A percentile compares a stretch with the other conserved stretches of the same genome.
These are phyloP conservation scores for Varroa destructor DNA, from an alignment of 1,140 invertebrate genomes.

Conservation along the genomic window DNA sequence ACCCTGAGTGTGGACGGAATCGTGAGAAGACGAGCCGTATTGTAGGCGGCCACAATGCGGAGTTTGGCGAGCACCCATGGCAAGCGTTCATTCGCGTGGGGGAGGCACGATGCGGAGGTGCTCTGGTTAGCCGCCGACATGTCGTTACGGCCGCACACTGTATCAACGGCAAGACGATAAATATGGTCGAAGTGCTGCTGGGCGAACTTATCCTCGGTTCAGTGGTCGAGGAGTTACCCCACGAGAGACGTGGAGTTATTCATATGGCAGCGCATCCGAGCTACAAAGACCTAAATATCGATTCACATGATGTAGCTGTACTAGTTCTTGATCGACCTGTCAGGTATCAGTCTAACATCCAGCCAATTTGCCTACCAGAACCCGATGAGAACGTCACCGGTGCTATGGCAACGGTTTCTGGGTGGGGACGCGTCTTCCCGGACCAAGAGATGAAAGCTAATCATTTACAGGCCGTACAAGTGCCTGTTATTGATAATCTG, in stretches of 20 bases:
- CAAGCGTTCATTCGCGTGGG: constrained; percentile 45
- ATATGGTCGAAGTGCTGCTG: constrained; percentile 8
- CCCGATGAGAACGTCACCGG: constrained; percentile 37
- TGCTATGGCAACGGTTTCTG: constrained; percentile 37
- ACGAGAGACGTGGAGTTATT: constrained; percentile 41
- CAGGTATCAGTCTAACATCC: constrained; percentile 52
- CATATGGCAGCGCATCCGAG: constrained; percentile 62
- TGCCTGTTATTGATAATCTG: constrained; percentile 37
- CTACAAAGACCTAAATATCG: constrained; percentile 51
- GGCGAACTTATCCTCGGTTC: constrained; percentile 1
- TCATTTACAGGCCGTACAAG: constrained; percentile 52
- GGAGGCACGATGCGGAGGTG: constrained; percentile 48
- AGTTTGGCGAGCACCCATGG: constrained; percentile 81
- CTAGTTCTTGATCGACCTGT: constrained; percentile 56
- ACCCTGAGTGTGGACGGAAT: constrained; percentile 8
- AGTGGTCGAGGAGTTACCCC: constrained; percentile 2
- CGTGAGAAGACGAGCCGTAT: constrained; percentile 46
- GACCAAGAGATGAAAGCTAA: background rate
- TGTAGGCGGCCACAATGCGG: constrained; percentile 70
- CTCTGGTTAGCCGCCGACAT: constrained; percentile 44
- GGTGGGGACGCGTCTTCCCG: constrained; percentile 50
- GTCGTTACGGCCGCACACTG: constrained; percentile 48
- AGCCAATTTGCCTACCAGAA: constrained; percentile 62
- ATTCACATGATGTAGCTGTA: constrained; percentile 62
- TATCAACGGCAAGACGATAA: constrained; percentile 31